These are phyloP conservation scores for Pleuronectes platessa DNA, from an alignment of 2,113 vertebrate genomes.

Conservation along the genomic window DNA sequence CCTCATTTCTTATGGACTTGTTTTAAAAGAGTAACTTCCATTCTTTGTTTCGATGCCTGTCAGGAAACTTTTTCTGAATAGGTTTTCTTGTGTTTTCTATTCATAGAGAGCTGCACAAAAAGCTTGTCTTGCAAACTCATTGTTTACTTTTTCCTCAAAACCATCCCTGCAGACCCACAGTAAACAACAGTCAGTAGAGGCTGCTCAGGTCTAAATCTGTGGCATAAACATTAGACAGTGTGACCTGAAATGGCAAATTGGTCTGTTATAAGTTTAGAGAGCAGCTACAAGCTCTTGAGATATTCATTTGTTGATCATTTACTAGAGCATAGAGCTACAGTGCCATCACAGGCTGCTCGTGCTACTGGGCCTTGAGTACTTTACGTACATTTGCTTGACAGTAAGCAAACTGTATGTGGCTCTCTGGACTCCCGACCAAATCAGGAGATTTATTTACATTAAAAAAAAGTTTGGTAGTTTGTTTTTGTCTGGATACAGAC, in stretches of 20 bases:
- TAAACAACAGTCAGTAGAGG: neutral
- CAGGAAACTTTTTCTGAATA: neutral
- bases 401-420: neutral
- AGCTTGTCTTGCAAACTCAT: neutral
- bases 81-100: neutral
- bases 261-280: neutral
- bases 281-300: neutral
- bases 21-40: neutral
- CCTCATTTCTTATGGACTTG: neutral
- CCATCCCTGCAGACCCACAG: constrained; percentile 1
- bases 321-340: neutral
- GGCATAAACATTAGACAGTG: constrained; percentile 1
- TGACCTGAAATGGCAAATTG: neutral
- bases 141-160: constrained; percentile 4
- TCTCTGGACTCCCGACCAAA: neutral
- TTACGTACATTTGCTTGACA: neutral
- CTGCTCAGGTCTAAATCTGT: neutral
- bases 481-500: constrained; percentile 47
- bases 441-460: neutral
- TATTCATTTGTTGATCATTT: constrained; percentile 21
- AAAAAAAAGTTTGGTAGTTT: constrained; percentile 27
- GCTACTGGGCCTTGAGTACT: neutral
- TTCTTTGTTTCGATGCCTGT: neutral
- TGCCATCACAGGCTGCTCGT: neutral
- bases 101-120: neutral